These are phyloP conservation scores for Lagopus muta DNA, from an alignment of 2,113 vertebrate genomes.

Conservation along the genomic window DNA sequence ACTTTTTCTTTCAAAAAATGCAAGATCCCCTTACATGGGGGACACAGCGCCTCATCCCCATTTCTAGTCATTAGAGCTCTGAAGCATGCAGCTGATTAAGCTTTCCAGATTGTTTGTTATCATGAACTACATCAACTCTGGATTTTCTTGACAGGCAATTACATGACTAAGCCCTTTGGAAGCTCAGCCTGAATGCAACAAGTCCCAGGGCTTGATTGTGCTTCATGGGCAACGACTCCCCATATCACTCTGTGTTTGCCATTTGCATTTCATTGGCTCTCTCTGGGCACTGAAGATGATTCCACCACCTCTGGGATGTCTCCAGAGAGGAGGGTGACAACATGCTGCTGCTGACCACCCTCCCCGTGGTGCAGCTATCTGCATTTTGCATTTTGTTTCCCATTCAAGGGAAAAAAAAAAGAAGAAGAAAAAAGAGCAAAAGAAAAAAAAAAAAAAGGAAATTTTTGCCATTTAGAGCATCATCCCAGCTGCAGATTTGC, in stretches of 20 bases:
- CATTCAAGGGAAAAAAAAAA: background rate
- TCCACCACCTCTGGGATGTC: background rate
- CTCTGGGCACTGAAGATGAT: fast-evolving
- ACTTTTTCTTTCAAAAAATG: background rate
- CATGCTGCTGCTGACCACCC: background rate
- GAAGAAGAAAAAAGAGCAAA: no score
- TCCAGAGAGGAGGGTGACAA: background rate
- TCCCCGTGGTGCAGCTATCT: background rate
- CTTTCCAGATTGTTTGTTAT: constrained; percentile 31
- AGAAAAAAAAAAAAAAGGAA: background rate
- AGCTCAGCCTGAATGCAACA: background rate
- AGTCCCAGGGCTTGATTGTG: background rate
- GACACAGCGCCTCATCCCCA: background rate
- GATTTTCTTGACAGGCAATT: constrained; percentile 12
- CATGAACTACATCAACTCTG: background rate
- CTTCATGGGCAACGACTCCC: background rate
- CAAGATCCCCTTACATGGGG: background rate
- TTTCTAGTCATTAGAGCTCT: background rate
- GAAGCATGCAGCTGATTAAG: constrained; percentile 14
- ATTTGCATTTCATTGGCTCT: background rate
- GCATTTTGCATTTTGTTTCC: background rate
- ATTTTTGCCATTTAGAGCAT: fast-evolving
- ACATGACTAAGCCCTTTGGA: constrained; percentile 35
- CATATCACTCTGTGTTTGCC: background rate
- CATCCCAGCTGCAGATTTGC: background rate